These are phyloP conservation scores for Antidorcas marsupialis DNA, from an alignment of 2,113 vertebrate genomes.

Conservation along the genomic window DNA sequence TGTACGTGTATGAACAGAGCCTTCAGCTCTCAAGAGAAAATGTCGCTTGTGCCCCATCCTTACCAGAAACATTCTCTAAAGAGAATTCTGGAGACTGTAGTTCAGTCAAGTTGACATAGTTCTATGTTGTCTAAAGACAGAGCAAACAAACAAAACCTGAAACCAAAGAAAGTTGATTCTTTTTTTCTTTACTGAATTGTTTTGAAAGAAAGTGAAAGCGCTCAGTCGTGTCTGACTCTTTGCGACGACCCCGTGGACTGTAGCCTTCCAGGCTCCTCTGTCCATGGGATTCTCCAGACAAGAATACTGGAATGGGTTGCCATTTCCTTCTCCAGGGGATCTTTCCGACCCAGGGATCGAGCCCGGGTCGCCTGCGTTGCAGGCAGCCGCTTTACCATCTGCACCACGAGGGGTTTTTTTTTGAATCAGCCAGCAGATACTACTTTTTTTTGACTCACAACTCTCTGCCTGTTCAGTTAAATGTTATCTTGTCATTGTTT, in stretches of 20 bases:
- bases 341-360: no score
- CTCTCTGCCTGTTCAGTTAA: neutral
- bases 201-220: no score
- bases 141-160: neutral
- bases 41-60: neutral
- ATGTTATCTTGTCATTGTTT: neutral
- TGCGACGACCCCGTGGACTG: no score
- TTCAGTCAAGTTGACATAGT: neutral
- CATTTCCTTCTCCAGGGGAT: no score
- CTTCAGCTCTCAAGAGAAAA: neutral
- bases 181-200: neutral
- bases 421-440: neutral
- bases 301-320: no score
- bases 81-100: neutral
- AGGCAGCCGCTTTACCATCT: no score
- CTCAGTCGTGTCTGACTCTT: no score
- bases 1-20: neutral
- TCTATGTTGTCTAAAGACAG: neutral
- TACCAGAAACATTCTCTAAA: neutral
- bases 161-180: neutral
- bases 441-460: neutral
- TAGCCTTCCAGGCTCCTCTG: no score
- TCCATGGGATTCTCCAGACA: no score
- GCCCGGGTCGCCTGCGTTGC: rapidly evolving
- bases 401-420: neutral